Evolutionary conservation across 2,888 invertebrate genomes (phyloP).

Genomic region (Harpagoxenus sublaevis): DNA sequence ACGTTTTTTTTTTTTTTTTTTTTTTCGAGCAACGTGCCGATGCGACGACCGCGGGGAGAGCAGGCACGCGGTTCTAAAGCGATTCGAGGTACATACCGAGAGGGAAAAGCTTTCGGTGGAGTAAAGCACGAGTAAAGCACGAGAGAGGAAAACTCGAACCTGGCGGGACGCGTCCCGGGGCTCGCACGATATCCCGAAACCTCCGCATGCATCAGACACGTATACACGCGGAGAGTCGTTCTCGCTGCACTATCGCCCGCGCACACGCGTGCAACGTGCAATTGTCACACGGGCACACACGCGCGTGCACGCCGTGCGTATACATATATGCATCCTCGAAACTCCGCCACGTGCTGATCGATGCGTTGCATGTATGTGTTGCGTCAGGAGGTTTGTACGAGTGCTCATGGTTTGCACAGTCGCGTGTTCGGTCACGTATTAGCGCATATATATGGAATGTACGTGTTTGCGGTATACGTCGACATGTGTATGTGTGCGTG

Average conservation of each 20-base stretch:
- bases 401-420: slow-evolving; percentile 49
- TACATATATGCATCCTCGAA: slow-evolving; percentile 40
- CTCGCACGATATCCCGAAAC: slow-evolving; percentile 18
- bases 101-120: not conserved
- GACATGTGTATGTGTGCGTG: no score
- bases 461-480: not conserved
- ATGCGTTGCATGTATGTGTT: slow-evolving; percentile 40
- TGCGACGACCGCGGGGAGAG: slow-evolving; percentile 2
- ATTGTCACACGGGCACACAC: not conserved
- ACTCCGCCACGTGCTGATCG: slow-evolving; percentile 61
- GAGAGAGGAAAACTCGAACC: slow-evolving; percentile 42
- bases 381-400: not conserved
- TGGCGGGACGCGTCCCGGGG: slow-evolving; percentile 37
- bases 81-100: not conserved
- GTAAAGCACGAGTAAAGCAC: not conserved
- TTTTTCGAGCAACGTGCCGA: not conserved
- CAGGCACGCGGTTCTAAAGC: slow-evolving; percentile 1
- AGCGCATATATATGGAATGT: not conserved
- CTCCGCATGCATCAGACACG: slow-evolving; percentile 58
- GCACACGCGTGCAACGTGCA: slow-evolving; percentile 8
- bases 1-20: slow-evolving; percentile 4
- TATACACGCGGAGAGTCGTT: slow-evolving; percentile 31
- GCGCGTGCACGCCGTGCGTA: not conserved
- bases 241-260: not conserved
- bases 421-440: slow-evolving; percentile 19